Conservation (phyloP, 2,888 invertebrate species). For the Papilio elwesi region DNA sequence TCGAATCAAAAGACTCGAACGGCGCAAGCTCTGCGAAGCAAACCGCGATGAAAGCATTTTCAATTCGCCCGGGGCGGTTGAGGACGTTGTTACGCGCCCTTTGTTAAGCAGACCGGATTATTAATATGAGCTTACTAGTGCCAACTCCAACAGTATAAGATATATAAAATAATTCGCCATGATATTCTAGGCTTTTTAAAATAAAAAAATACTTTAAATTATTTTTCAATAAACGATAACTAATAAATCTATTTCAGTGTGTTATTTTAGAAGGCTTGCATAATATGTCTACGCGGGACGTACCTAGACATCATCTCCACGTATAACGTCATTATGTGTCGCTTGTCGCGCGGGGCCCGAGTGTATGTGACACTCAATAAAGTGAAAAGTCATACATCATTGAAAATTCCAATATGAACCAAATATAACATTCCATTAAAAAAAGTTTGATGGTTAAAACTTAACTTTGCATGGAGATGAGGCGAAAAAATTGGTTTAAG, state of each 20-base stretch:
- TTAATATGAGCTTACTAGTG: constrained; percentile 17
- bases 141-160: not conserved
- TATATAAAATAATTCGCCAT: not conserved
- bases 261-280: not conserved
- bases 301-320: constrained; percentile 1
- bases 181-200: constrained; percentile 11
- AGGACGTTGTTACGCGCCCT: constrained; percentile 24
- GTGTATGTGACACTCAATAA: constrained; percentile 13
- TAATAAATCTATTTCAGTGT: not conserved
- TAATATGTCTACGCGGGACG: not conserved
- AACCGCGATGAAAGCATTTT: constrained; percentile 31
- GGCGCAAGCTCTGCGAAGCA: not conserved
- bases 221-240: no score
- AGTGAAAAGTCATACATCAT: constrained; percentile 9
- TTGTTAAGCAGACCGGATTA: constrained; percentile 26
- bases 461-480: no score
- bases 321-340: constrained; percentile 4
- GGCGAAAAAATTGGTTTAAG: no score
- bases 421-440: no score
- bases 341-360: not conserved
- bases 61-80: constrained; percentile 29
- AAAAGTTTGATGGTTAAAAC: no score
- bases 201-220: not conserved
- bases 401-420: not conserved
- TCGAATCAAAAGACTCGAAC: constrained; percentile 24